These are phyloP conservation scores for Pachypsylla venusta DNA, from an alignment of 1,140 invertebrate species.

Conservation along the genomic window DNA sequence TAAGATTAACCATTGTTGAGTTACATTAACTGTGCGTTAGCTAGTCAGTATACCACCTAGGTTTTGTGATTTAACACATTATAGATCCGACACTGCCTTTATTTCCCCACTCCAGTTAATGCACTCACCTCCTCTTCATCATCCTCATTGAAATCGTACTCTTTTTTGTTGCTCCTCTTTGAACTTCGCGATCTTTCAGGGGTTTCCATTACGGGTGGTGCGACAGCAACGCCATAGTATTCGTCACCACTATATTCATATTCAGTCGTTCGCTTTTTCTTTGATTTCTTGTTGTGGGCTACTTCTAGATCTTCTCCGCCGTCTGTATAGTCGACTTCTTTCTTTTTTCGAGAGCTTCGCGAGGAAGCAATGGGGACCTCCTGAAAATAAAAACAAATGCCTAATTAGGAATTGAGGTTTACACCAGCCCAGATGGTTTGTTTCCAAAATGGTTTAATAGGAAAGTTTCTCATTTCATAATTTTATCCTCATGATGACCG, in stretches of 20 bases:
- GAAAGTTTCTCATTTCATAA: too few relatives aligned
- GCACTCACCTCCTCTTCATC: slow-evolving; percentile 4
- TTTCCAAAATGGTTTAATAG: too few relatives aligned
- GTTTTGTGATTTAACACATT: too few relatives aligned
- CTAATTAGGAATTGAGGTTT: too few relatives aligned
- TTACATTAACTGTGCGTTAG: too few relatives aligned
- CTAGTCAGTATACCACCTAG: too few relatives aligned
- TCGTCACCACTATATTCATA: neutral
- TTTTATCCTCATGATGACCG: too few relatives aligned
- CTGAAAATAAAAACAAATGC: too few relatives aligned
- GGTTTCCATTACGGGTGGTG: neutral
- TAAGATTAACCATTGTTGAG: too few relatives aligned
- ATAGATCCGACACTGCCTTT: too few relatives aligned
- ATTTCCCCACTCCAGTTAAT: neutral
- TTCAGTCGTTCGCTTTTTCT: slow-evolving; percentile 1
- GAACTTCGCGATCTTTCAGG: neutral
- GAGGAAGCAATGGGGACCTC: neutral
- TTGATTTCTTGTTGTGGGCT: neutral
- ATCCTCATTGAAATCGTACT: slow-evolving; percentile 4
- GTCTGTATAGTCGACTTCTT: neutral
- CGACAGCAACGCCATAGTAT: too few relatives aligned
- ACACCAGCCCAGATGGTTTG: too few relatives aligned
- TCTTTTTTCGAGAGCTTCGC: neutral
- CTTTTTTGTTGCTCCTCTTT: neutral
- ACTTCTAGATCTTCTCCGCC: neutral